Base-by-base conservation (phyloP, 2,888 invertebrate genomes). In the Azorinus chamasolen region DNA sequence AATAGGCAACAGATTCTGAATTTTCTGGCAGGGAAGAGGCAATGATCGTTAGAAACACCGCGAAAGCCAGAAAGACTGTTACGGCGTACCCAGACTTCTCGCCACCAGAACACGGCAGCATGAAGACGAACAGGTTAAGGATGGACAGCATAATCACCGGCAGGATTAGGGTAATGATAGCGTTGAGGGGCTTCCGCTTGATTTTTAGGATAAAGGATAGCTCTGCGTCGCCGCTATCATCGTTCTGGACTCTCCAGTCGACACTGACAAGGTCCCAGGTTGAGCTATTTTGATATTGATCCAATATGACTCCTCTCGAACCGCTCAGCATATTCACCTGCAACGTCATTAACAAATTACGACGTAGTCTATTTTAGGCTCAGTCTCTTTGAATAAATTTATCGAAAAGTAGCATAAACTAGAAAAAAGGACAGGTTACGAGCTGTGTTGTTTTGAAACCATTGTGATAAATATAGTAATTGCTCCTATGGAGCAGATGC, bases 1-100 rank as follows among this genome's bases (percentile, higher is more conserved):
- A 72, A 4, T 65, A 55, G 16, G 75, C 68, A 0, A 65, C 37
- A 0, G 24, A 53, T 8, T 75, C 79, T 0, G 80, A 76, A 37
- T 69, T 70, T 37, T 64, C 69, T 0, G 80, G 80, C 14, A 80
- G 48, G 1, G 75, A 65, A 1, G 72, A 32, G 0, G 68, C 51
- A 16, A 76, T 41, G 10, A 80, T 76, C 1, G 80, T 65, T 61
- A 80, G 45, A 50, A 76, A 73, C 8, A 76, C 76, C 12, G 72
- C 80, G 16, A 80, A 63, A 0, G 80, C 64, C 54, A 80, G 46
- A 20, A 80, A 80, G 2, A 76, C 80, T 0, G 76, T 80, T 2
- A 80, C 37, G 1, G 76, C 64, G 50, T 73, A 80, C 5, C 72
- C 57, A 12, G 73, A 69, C 25, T 70, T 69, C 37, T 80, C 80